Evolutionary conservation across 64 coral and sea anemone species (phyloP).

Genomic region (Exaiptasia diaphana): DNA sequence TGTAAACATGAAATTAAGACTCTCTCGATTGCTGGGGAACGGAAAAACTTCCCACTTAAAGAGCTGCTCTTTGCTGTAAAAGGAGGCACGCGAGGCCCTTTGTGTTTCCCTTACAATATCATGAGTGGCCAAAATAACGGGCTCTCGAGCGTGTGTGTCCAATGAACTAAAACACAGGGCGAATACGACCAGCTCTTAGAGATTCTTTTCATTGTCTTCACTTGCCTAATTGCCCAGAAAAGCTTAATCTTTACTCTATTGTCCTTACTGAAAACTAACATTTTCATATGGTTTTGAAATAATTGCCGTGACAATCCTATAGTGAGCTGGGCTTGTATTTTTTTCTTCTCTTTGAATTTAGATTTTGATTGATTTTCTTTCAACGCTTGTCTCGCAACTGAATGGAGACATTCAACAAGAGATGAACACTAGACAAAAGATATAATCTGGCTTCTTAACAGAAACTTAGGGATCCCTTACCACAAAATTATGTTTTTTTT

Average conservation of each 20-base stretch:
- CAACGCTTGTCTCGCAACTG: not conserved
- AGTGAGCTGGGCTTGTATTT: not conserved
- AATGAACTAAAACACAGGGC: not conserved
- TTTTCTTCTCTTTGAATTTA: too few relatives aligned
- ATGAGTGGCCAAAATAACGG: not conserved
- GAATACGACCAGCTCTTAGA: not conserved
- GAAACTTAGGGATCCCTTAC: conserved; percentile 67
- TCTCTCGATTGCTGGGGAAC: conserved; percentile 30
- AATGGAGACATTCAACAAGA: conserved; percentile 49
- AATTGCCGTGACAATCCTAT: conserved; percentile 59
- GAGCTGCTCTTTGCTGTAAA: not conserved
- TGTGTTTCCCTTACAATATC: not conserved
- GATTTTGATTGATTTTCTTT: conserved; percentile 6
- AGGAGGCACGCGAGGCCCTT: conserved; percentile 3
- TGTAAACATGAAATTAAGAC: conserved; percentile 62
- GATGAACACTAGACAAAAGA: conserved; percentile 49
- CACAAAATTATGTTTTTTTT: not conserved
- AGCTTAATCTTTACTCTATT: conserved; percentile 1
- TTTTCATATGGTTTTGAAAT: conserved; percentile 94
- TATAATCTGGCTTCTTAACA: conserved; percentile 90
- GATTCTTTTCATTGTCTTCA: not conserved
- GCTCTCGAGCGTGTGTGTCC: not conserved
- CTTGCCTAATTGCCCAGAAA: not conserved
- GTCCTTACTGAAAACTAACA: conserved; percentile 90
- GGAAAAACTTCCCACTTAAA: not conserved